Conservation (phyloP, 2,113 vertebrate species). For the Hyperopisus bebe region DNA sequence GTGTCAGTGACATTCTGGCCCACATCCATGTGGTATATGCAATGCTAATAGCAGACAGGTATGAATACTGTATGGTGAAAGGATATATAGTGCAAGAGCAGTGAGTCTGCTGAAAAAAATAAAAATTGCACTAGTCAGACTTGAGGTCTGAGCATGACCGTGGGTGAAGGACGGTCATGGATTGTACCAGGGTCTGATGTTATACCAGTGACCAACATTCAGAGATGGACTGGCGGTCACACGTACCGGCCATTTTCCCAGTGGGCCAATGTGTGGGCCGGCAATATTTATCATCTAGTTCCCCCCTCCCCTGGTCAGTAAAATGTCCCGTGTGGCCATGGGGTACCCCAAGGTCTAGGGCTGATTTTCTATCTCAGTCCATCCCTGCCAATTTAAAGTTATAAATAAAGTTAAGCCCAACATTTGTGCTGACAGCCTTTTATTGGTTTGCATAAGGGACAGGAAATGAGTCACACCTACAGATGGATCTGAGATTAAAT, state of each 20-base stretch:
- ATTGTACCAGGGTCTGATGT: neutral
- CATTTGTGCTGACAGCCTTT: neutral
- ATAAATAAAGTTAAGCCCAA: neutral
- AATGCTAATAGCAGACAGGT: neutral
- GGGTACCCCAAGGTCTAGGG: neutral
- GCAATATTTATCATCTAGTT: neutral
- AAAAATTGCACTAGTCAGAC: neutral
- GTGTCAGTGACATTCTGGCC: neutral
- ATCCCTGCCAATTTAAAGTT: neutral
- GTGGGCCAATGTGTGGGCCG: neutral
- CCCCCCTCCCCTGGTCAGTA: neutral
- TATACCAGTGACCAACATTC: neutral
- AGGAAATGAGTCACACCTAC: neutral
- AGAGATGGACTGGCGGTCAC: neutral
- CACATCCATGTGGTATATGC: neutral
- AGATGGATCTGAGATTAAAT: constrained; percentile 11
- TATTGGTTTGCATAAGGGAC: neutral
- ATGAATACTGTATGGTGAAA: neutral
- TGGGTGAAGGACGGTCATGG: neutral
- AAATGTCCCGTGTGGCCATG: neutral
- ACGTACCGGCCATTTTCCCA: neutral
- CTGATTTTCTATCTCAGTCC: neutral
- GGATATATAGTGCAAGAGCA: neutral
- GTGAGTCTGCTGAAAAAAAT: neutral
- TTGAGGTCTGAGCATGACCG: neutral